A percentile compares a stretch with the other conserved stretches of the same genome.
Conservation (phyloP, 1,140 invertebrate genomes). For the Radopholus similis region DNA sequence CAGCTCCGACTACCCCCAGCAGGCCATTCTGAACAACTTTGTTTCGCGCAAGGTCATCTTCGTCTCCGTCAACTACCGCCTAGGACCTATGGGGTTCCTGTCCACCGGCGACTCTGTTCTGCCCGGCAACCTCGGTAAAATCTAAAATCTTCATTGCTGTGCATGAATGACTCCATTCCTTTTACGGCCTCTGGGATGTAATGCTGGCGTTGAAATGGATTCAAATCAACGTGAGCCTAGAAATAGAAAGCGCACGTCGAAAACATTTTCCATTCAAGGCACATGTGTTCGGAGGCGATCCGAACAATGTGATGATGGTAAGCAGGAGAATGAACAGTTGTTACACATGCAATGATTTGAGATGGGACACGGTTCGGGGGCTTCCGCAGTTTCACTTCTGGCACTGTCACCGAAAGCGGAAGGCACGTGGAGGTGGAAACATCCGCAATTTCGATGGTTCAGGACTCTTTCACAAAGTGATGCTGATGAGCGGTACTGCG, state of each 20-base stretch:
- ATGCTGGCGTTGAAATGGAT: conserved; percentile 84
- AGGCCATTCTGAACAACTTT: conserved; percentile 59
- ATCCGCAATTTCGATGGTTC: background rate
- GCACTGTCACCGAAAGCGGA: conserved; percentile 85
- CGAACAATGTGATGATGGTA: conserved; percentile 71
- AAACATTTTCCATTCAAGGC: conserved; percentile 63
- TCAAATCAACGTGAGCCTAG: conserved; percentile 64
- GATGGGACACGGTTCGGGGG: conserved; percentile 86
- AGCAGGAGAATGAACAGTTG: conserved; percentile 60
- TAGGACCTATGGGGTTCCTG: conserved; percentile 81
- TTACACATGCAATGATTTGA: conserved; percentile 66
- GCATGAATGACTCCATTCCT: conserved; percentile 75
- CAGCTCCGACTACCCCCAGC: conserved; percentile 51
- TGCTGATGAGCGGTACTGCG: conserved; percentile 75
- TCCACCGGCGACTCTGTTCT: conserved; percentile 75
- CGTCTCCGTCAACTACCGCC: conserved; percentile 91
- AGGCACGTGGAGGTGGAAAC: conserved; percentile 62
- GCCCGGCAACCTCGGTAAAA: conserved; percentile 81
- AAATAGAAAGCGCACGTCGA: background rate
- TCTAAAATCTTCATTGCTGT: conserved; percentile 34
- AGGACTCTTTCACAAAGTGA: conserved; percentile 79
- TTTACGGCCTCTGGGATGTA: conserved; percentile 87
- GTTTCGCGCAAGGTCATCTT: conserved; percentile 87
- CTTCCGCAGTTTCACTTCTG: conserved; percentile 87
- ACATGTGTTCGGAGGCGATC: conserved; percentile 82